Percentiles rank a stretch among this genome's conserved stretches.
These are phyloP conservation scores for Dryas iulia DNA, from an alignment of 1,140 invertebrate species.

Conservation along the genomic window DNA sequence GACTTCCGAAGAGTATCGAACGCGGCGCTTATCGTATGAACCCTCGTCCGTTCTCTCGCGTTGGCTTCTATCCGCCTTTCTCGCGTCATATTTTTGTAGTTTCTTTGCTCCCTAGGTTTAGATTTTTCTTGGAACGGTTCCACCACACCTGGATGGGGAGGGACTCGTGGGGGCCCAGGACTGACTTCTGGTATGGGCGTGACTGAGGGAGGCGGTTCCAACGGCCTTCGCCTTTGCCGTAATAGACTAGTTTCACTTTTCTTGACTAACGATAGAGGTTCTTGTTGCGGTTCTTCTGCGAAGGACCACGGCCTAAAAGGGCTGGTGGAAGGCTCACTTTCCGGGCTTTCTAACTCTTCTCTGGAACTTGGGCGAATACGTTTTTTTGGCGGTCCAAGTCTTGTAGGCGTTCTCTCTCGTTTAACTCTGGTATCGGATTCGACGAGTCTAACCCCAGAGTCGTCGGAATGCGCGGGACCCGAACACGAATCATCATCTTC, in stretches of 20 bases:
- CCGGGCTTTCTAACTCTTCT: slow-evolving; percentile 59
- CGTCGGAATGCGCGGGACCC: slow-evolving; percentile 86
- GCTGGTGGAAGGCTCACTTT: slow-evolving; percentile 57
- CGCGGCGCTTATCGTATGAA: slow-evolving; percentile 96
- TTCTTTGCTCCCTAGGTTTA: slow-evolving; percentile 86
- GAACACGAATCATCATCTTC: slow-evolving; percentile 85
- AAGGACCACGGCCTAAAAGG: slow-evolving; percentile 73
- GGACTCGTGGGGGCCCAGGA: slow-evolving; percentile 77
- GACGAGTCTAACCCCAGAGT: slow-evolving; percentile 87
- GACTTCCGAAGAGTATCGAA: slow-evolving; percentile 93
- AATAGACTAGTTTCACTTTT: slow-evolving; percentile 60
- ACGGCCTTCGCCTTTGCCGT: slow-evolving; percentile 59
- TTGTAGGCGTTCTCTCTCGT: slow-evolving; percentile 86
- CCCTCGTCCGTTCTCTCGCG: slow-evolving; percentile 93
- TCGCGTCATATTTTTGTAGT: slow-evolving; percentile 97
- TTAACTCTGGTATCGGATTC: slow-evolving; percentile 83
- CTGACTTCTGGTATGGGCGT: slow-evolving; percentile 44
- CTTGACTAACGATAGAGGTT: slow-evolving; percentile 61
- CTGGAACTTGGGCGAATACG: slow-evolving; percentile 81
- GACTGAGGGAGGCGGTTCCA: slow-evolving; percentile 50
- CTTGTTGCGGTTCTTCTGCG: slow-evolving; percentile 72
- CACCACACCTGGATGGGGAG: slow-evolving; percentile 77
- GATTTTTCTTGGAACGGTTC: slow-evolving; percentile 52
- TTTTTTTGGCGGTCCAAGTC: slow-evolving; percentile 86
- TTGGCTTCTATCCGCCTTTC: slow-evolving; percentile 96